Evolutionary conservation across 2,113 vertebrate species (phyloP), one percentile per base, ranked within the genome.

Genomic region (Nyctereutes procyonoides): DNA sequence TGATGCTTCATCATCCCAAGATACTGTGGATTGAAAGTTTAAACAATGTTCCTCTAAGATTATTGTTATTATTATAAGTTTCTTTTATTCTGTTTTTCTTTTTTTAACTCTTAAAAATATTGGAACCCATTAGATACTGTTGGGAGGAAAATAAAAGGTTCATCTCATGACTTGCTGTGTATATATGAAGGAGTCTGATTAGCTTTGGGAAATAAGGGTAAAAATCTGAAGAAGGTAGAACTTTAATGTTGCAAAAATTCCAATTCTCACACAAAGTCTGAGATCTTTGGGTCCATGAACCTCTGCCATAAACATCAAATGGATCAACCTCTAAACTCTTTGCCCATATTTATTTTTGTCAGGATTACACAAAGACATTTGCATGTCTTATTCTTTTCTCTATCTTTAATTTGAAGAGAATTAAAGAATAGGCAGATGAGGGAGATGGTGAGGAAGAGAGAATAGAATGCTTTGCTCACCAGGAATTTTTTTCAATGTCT

Each of bases 1-100:
- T 93, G 88, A 95, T 81, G 79, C 56, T 82, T 90, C 88, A 77
- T 85, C 88, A 77, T 82, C 55, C 85, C 24, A 55, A 71, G 60
- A 74, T 96, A 95, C 13, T 93, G 53, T 80, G 28, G 22, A 35
- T 97, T 95, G 22, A 76, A 93, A 91, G 9, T 96, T 97, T 95
- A 89, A 94, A 90, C 24, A 90, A 11, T 90, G 67, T 43, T 90
- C 51, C 56, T 94, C 20, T 77, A 8, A 84, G 38, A 8, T 88
- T 96, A 85, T 74, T 88, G 0, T 38, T n/a, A n/a, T n/a, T n/a
- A n/a, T n/a, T n/a, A n/a, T n/a, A 63, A 71, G 16, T 28, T 80
- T 84, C 4, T 90, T 93, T 65, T 74, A 63, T 95, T 87, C 62
- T 76, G 60, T 56, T 93, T 77, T 95, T 53, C 56, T 90, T 38